phyloP scores from a whole-genome alignment of 2,888 invertebrate genomes.

The Zele albiditarsus region DNA sequence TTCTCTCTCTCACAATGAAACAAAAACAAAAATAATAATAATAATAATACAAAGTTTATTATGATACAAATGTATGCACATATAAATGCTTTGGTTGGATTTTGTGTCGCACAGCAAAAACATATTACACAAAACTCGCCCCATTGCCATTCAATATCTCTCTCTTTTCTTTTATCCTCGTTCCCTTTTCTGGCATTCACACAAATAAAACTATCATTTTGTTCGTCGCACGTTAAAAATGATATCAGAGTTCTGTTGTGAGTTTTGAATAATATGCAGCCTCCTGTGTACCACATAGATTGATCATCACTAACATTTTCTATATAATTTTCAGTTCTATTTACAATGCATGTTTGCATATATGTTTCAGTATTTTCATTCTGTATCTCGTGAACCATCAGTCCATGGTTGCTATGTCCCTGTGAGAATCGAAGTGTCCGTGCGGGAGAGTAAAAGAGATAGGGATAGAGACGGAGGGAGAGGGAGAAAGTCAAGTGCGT shows the following conservation, averaged over 20 bases:
- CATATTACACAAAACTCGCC: not conserved
- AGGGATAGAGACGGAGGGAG: slow-evolving; percentile 17
- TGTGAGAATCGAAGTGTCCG: not conserved
- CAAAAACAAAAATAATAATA: not conserved
- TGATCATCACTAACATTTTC: not conserved
- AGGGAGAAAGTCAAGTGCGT: slow-evolving; percentile 20
- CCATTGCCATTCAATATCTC: not conserved
- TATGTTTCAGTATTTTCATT: not conserved
- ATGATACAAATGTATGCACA: not conserved
- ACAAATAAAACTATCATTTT: not conserved
- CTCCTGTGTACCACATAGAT: not conserved
- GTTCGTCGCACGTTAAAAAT: not conserved
- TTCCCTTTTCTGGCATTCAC: not conserved
- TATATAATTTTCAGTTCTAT: not conserved
- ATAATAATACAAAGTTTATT: not conserved
- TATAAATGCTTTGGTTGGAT: not conserved
- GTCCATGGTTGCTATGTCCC: slow-evolving; percentile 16
- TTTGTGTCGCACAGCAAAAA: no score
- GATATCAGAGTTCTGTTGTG: not conserved
- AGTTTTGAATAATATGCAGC: not conserved
- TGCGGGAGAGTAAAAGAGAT: not conserved
- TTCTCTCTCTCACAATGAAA: not conserved
- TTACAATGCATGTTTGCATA: not conserved
- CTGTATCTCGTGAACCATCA: not conserved
- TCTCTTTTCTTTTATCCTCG: not conserved